Evolutionary conservation across 2,797 vertebrate species (phyloP).

Genomic region (Harpagifer antarcticus): DNA sequence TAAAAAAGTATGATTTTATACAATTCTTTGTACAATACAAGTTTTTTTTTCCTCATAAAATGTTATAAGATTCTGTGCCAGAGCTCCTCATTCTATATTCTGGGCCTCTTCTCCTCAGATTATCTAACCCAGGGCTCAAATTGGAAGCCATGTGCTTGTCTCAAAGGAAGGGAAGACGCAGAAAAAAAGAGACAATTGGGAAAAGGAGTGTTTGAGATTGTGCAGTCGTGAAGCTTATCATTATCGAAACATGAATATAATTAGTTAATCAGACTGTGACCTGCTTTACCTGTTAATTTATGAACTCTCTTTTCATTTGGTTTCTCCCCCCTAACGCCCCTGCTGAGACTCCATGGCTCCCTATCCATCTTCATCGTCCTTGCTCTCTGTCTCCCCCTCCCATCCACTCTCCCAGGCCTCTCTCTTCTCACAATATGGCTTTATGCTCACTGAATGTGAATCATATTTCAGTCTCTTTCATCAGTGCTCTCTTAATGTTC

Average conservation of each 20-base stretch:
- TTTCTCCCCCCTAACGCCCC: constrained; percentile 28
- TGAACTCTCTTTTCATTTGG: constrained; percentile 46
- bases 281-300: constrained; percentile 57
- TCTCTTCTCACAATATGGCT: constrained; percentile 45
- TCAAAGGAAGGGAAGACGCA: constrained; percentile 20
- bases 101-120: constrained; percentile 12
- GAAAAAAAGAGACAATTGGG: constrained; percentile 2
- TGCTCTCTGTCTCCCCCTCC: constrained; percentile 33
- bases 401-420: constrained; percentile 26
- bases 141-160: constrained; percentile 31
- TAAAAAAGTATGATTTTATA: too few relatives aligned
- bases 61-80: background rate
- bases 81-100: constrained; percentile 36
- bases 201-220: background rate
- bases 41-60: too few relatives aligned
- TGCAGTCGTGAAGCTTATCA: constrained; percentile 39
- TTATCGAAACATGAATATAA: constrained; percentile 67
- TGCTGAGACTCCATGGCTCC: constrained; percentile 31
- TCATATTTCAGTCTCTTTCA: constrained; percentile 82
- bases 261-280: constrained; percentile 65
- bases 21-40: too few relatives aligned
- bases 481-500: constrained; percentile 72
- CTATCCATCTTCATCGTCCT: constrained; percentile 56
- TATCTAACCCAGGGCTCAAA: constrained; percentile 19
- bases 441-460: constrained; percentile 71